These are phyloP conservation scores for Orchesella cincta DNA, from an alignment of 1,140 invertebrate species.

Conservation along the genomic window DNA sequence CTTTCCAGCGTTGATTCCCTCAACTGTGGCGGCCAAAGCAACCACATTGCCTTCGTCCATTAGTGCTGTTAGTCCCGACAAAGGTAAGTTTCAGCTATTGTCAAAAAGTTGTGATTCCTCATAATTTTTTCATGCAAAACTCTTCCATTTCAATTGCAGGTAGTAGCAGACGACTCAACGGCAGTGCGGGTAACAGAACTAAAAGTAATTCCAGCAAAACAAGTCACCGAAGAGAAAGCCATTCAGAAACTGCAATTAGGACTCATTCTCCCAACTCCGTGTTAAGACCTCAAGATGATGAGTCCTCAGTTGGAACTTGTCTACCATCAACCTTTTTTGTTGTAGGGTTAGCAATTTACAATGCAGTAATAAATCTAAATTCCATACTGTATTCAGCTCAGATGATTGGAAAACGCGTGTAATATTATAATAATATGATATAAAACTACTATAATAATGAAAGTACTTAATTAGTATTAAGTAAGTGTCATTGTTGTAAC, in stretches of 20 bases:
- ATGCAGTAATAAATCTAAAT: too few species aligned
- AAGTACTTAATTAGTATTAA: too few species aligned
- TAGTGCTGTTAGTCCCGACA: constrained; percentile 41
- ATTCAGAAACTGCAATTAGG: constrained; percentile 14
- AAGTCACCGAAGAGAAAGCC: constrained; percentile 6
- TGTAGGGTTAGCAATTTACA: too few species aligned
- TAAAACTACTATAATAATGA: too few species aligned
- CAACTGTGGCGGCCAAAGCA: constrained; percentile 48
- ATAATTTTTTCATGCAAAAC: too few species aligned
- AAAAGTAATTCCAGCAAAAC: neutral
- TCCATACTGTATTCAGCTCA: too few species aligned
- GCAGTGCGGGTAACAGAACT: neutral
- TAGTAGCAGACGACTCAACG: constrained; percentile 10
- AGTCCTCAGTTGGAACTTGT: neutral
- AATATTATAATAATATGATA: too few species aligned
- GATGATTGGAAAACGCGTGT: too few species aligned
- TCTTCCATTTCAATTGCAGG: too few species aligned
- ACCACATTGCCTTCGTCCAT: constrained; percentile 51
- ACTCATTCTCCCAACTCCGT: neutral
- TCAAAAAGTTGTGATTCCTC: neutral
- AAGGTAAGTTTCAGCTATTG: constrained; percentile 35
- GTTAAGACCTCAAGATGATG: neutral
- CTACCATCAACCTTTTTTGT: too few species aligned
- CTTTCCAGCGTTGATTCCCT: constrained; percentile 43
- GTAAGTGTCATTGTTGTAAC: too few species aligned